Evolutionary conservation across 2,888 invertebrate genomes (phyloP), one percentile per base, ranked within the genome.

Genomic region (Choristoneura rosaceana): DNA sequence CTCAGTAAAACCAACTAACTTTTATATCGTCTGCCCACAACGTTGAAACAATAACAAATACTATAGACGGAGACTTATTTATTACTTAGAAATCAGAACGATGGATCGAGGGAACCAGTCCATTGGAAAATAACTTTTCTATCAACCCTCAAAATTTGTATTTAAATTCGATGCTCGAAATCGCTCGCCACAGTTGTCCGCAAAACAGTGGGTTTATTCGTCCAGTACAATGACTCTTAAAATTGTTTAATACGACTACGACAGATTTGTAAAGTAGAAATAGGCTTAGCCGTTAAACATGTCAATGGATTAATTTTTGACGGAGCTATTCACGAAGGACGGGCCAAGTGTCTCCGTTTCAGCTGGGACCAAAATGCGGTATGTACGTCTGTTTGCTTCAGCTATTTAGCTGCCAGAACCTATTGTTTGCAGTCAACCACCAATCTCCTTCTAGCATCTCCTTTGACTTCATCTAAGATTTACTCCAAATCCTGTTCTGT

Each of bases 101-200:
- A 33, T n/a, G n/a, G n/a, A 5, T 47, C 47, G 33, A 14, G 33
- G 12, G 25, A 65, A 58, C n/a, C n/a, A 58, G 41, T 66, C 25
- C 25, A 58, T 55, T 33, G 58, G 58, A 66, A 43, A 58, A 63
- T 47, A 43, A 66, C 55, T 43, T 55, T 55, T 34, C 4, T n/a
- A 43, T 66, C 66, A 58, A 25, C 58, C 25, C 43, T 58, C 43
- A 43, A 38, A 43, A 66, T 58, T 62, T 55, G 17, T 45, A 58
- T 58, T 66, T 47, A 63, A 58, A 66, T 66, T 43, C 58, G 12
- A 34, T 5, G 25, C 43, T 33, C 41, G 25, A 38, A 15, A 41
- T 52, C 52, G 52, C 15, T 25, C 52, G 52, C 15, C 25, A n/a
- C 43, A 33, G 25, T 66, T 43, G 58, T 58, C 25, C 66, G 10